phyloP scores from a whole-genome alignment of 2,113 vertebrate genomes.

The Megaceryle maxima region DNA sequence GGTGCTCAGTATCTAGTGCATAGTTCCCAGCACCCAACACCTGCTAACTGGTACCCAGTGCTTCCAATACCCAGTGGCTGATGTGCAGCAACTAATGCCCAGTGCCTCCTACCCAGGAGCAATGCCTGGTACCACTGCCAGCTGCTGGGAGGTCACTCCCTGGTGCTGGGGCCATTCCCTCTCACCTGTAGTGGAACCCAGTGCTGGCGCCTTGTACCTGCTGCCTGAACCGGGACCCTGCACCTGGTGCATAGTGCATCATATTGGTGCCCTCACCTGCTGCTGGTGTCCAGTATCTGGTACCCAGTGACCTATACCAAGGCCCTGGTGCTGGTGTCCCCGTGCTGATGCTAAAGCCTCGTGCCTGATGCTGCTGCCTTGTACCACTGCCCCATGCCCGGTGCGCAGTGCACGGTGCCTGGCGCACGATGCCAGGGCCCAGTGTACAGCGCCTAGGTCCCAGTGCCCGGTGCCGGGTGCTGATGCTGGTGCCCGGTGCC shows the following conservation, averaged over 20 bases:
- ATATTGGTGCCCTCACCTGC: not conserved
- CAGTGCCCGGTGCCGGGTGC: too few species aligned
- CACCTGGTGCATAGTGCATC: not conserved
- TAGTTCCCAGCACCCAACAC: not conserved
- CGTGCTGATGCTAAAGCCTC: not conserved
- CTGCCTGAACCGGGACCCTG: not conserved
- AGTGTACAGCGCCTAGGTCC: not conserved
- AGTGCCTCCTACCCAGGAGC: not conserved
- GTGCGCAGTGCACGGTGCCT: rapidly evolving
- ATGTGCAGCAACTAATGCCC: not conserved
- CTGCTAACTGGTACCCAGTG: not conserved
- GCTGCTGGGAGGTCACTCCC: not conserved
- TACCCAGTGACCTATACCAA: too few species aligned
- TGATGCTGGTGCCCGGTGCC: not conserved
- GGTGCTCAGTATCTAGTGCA: not conserved
- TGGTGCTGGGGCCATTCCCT: not conserved
- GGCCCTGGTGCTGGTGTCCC: not conserved
- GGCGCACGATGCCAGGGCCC: not conserved
- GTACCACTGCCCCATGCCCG: not conserved
- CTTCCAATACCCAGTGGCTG: not conserved
- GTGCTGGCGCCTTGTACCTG: not conserved
- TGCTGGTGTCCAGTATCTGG: too few species aligned
- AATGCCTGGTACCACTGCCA: rapidly evolving
- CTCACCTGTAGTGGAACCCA: not conserved
- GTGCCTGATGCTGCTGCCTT: not conserved